Conservation (phyloP, 2,888 invertebrate genomes). For the Tipula helvola region DNA sequence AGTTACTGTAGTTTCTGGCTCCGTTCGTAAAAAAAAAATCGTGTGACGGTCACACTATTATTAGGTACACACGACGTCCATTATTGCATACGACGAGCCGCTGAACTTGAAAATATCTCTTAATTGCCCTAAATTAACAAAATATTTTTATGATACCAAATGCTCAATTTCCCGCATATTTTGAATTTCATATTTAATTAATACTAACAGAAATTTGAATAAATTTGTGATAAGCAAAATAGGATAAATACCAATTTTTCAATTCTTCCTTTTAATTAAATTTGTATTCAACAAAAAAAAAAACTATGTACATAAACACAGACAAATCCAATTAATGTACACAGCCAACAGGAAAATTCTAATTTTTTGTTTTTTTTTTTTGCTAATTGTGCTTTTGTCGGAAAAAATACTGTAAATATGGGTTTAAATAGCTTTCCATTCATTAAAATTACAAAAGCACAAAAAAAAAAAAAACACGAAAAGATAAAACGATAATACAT, state of each 20-base stretch:
- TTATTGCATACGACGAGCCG: too few species aligned
- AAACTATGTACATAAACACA: background rate
- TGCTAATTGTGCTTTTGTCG: background rate
- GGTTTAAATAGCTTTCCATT: background rate
- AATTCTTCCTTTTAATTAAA: background rate
- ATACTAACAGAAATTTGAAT: background rate
- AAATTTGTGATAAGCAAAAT: background rate
- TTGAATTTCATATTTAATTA: background rate
- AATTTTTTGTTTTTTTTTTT: background rate
- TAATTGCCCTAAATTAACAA: too few species aligned
- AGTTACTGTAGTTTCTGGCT: too few species aligned
- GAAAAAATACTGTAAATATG: background rate
- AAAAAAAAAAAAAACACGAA: background rate
- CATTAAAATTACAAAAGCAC: background rate
- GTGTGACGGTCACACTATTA: too few species aligned
- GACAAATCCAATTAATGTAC: background rate
- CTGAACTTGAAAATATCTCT: too few species aligned
- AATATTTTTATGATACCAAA: background rate
- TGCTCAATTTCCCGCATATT: background rate
- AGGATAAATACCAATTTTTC: too few species aligned
- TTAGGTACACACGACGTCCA: too few species aligned
- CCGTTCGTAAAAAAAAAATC: too few species aligned
- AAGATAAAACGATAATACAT: background rate
- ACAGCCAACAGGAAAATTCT: background rate
- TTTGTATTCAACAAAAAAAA: background rate